Percentiles rank a stretch among this genome's conserved stretches.
phyloP scores from a whole-genome alignment of 2,888 invertebrate genomes.

The Cactoblastis cactorum region DNA sequence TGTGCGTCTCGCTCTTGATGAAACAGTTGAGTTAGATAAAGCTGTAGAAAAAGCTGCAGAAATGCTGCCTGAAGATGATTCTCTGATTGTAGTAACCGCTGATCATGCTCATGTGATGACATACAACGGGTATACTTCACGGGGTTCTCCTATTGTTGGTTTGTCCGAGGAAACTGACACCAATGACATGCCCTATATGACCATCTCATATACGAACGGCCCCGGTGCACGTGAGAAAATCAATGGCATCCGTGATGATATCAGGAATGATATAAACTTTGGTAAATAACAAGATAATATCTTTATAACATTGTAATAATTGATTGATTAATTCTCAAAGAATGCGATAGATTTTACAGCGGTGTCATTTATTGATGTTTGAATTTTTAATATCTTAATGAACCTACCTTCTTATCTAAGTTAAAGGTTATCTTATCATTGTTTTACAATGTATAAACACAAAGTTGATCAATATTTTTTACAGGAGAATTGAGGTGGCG shows the following conservation, averaged over 20 bases:
- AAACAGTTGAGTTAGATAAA: slow-evolving; percentile 81
- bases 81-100: slow-evolving; percentile 86
- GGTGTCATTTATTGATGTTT: no score
- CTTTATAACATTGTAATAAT: no score
- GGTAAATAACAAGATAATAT: no score
- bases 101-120: slow-evolving; percentile 88
- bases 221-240: slow-evolving; percentile 44
- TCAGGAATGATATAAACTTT: slow-evolving; percentile 32
- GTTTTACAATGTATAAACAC: no score
- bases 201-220: slow-evolving; percentile 81
- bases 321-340: no score
- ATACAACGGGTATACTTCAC: slow-evolving; percentile 82
- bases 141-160: slow-evolving; percentile 55
- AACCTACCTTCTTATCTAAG: no score
- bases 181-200: slow-evolving; percentile 71
- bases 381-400: no score
- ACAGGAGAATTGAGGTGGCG: slow-evolving; percentile 36
- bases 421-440: no score
- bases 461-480: no score
- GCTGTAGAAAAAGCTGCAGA: slow-evolving; percentile 71
- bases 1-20: slow-evolving; percentile 81
- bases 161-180: slow-evolving; percentile 43
- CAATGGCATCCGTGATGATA: slow-evolving; percentile 48
- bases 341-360: no score
- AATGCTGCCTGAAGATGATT: slow-evolving; percentile 71